phyloP scores from a whole-genome alignment of 2,113 vertebrate genomes.

The Proteles cristata region DNA sequence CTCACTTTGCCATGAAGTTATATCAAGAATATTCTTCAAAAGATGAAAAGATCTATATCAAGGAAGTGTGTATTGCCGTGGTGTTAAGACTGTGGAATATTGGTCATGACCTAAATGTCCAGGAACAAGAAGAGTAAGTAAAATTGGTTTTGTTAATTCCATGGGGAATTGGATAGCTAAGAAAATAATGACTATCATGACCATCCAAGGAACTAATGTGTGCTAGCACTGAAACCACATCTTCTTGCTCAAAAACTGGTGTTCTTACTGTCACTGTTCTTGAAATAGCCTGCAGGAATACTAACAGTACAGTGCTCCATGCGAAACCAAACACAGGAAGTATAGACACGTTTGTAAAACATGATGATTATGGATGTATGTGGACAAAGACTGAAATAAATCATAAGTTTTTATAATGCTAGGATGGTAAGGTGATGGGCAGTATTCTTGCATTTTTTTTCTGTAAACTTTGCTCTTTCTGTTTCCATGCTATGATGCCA shows the following conservation, averaged over 20 bases:
- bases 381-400: slow-evolving; percentile 12
- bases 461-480: neutral
- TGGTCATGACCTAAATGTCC: neutral
- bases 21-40: neutral
- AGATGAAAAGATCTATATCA: neutral
- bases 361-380: neutral
- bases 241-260: neutral
- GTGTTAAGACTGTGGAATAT: slow-evolving; percentile 1
- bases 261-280: neutral
- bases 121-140: neutral
- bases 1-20: neutral
- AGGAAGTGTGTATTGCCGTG: neutral
- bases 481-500: neutral
- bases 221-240: neutral
- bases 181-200: neutral
- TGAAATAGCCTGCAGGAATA: neutral
- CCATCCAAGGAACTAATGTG: neutral
- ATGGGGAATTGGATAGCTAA: neutral
- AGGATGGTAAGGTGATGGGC: neutral
- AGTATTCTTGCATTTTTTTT: neutral
- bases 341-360: neutral
- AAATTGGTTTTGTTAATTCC: neutral
- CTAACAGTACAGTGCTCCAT: neutral
- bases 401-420: neutral
- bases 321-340: neutral